A percentile compares a stretch with the other conserved stretches of the same genome.
Conservation (phyloP, 2,113 vertebrate species). For the Tringa solitaria region DNA sequence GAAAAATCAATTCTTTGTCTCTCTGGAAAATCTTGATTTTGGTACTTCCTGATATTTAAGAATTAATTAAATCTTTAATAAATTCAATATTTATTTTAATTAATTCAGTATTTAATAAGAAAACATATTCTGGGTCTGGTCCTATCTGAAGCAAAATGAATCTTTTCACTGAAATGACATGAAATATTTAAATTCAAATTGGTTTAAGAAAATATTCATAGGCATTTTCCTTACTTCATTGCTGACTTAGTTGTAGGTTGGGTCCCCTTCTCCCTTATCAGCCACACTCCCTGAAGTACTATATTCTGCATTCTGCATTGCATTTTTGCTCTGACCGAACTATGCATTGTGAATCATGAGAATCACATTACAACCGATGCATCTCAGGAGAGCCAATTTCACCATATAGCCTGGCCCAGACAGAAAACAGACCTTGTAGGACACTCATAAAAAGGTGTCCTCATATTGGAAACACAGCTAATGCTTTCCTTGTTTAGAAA, state of each 20-base stretch:
- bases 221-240: background rate
- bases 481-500: background rate
- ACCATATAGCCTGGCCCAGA: background rate
- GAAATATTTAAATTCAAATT: constrained; percentile 5
- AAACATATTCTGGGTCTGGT: background rate
- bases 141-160: background rate
- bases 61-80: background rate
- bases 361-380: background rate
- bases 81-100: background rate
- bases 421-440: background rate
- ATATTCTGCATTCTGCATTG: background rate
- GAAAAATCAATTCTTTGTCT: background rate
- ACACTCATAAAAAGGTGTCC: background rate
- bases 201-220: background rate
- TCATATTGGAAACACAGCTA: background rate
- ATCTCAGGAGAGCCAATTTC: background rate
- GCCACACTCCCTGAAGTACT: background rate
- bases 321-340: background rate
- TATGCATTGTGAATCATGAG: background rate
- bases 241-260: background rate
- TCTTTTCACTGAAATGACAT: background rate
- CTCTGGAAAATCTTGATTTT: background rate
- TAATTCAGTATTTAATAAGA: background rate
- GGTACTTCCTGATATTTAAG: background rate
- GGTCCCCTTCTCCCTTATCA: background rate